Evolutionary conservation across 35 echinoderm and acorn worm genomes (phyloP).

Genomic region (Acanthaster planci): DNA sequence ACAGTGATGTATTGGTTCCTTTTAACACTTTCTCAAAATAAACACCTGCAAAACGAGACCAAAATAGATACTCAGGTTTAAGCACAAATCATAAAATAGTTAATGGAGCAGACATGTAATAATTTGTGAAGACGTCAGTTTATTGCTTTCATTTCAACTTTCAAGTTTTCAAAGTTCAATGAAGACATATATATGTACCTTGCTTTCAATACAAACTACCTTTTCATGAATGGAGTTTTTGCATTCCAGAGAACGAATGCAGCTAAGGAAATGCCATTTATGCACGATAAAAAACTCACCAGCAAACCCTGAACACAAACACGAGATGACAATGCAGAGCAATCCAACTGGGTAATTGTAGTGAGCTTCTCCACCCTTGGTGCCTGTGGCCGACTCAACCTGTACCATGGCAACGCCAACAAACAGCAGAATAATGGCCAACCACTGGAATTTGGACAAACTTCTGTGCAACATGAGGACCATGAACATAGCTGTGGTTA

Average conservation of each 20-base stretch:
- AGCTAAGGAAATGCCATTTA: too few relatives aligned
- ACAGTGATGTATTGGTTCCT: slow-evolving; percentile 84
- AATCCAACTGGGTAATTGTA: slow-evolving; percentile 70
- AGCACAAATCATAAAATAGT: too few relatives aligned
- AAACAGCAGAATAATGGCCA: slow-evolving; percentile 78
- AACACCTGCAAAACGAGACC: slow-evolving; percentile 62
- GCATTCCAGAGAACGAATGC: too few relatives aligned
- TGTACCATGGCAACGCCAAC: slow-evolving; percentile 83
- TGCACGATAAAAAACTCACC: slow-evolving; percentile 32
- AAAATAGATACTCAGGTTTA: background rate
- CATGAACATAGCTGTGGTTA: slow-evolving; percentile 94
- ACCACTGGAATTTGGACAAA: slow-evolving; percentile 72
- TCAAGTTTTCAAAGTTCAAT: too few relatives aligned
- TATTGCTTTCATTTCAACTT: too few relatives aligned
- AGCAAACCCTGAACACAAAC: slow-evolving; percentile 96
- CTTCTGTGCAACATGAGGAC: slow-evolving; percentile 80
- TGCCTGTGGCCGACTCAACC: slow-evolving; percentile 64
- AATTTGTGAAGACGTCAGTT: too few relatives aligned
- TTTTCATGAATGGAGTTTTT: too few relatives aligned
- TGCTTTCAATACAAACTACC: too few relatives aligned
- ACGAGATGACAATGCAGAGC: slow-evolving; percentile 72
- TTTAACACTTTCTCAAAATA: slow-evolving; percentile 99
- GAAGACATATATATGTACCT: too few relatives aligned
- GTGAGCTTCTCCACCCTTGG: slow-evolving; percentile 26
- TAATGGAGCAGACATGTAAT: too few relatives aligned